phyloP scores from a whole-genome alignment of 2,888 invertebrate genomes.

The Conchocele bisecta region DNA sequence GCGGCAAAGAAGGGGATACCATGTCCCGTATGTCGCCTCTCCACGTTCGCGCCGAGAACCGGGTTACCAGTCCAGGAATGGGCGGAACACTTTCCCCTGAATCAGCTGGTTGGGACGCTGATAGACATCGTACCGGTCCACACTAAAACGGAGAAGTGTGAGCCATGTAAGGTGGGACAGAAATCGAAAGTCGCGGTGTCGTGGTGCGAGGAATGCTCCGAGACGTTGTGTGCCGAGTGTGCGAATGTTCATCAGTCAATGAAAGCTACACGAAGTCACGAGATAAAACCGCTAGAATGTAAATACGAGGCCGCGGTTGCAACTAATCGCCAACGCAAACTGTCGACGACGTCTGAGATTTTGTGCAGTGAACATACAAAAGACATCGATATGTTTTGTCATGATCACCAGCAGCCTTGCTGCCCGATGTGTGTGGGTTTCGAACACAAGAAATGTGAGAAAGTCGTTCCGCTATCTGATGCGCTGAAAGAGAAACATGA shows the following conservation, averaged over 20 bases:
- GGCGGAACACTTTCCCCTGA: conserved; percentile 61
- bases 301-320: too few relatives aligned
- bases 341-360: conserved; percentile 55
- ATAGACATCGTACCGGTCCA: conserved; percentile 57
- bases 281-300: conserved; percentile 51
- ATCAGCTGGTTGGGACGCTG: conserved; percentile 57
- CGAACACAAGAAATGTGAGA: conserved; percentile 54
- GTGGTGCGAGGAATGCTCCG: conserved; percentile 62
- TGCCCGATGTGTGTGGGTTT: conserved; percentile 59
- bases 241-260: conserved; percentile 59
- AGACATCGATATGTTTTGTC: conserved; percentile 59
- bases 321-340: conserved; percentile 55
- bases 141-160: conserved; percentile 53
- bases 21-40: conserved; percentile 56
- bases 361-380: conserved; percentile 53
- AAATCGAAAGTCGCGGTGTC: conserved; percentile 54
- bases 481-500: conserved; percentile 42
- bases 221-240: conserved; percentile 61
- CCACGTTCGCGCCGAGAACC: conserved; percentile 46
- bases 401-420: conserved; percentile 59
- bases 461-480: conserved; percentile 48
- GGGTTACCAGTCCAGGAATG: conserved; percentile 45
- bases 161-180: conserved; percentile 57
- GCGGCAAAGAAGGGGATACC: conserved; percentile 56
- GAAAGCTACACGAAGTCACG: conserved; percentile 59